These are phyloP conservation scores for Lucifuga dentata DNA, from an alignment of 2,113 vertebrate species.

Conservation along the genomic window DNA sequence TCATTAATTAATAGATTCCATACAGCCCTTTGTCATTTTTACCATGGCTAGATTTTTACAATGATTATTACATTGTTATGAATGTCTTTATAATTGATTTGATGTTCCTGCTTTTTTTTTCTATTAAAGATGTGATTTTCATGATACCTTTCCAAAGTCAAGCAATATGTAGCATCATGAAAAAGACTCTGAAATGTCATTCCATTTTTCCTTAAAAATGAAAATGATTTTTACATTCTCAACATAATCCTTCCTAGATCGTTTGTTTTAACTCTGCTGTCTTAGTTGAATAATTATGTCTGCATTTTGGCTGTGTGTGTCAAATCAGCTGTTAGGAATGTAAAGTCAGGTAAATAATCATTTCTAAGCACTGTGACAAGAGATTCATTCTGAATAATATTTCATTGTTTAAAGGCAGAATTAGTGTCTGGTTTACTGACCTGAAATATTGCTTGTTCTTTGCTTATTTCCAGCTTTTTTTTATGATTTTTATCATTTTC, in stretches of 20 bases:
- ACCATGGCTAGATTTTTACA: conserved; percentile 43
- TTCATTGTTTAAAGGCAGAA: conserved; percentile 57
- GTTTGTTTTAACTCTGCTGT: conserved; percentile 48
- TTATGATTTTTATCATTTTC: conserved; percentile 58
- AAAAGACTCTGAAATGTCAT: conserved; percentile 26
- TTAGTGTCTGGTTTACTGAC: conserved; percentile 60
- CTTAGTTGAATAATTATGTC: conserved; percentile 60
- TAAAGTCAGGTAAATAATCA: conserved; percentile 68
- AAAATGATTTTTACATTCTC: conserved; percentile 14
- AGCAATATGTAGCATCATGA: conserved; percentile 79
- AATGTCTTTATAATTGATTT: conserved; percentile 33
- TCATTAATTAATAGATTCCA: conserved; percentile 40
- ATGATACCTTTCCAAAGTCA: conserved; percentile 62
- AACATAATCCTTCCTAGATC: conserved; percentile 20
- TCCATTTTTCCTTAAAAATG: conserved; percentile 18
- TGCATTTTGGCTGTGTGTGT: conserved; percentile 79
- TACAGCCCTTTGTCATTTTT: conserved; percentile 36
- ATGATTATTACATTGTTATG: conserved; percentile 47
- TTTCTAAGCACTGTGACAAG: conserved; percentile 93
- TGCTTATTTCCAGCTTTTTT: conserved; percentile 49
- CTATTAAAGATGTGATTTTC: conserved; percentile 44
- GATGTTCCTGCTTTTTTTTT: conserved; percentile 40
- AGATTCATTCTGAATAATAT: conserved; percentile 64
- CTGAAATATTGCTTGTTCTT: conserved; percentile 37
- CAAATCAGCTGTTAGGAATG: conserved; percentile 61